These are phyloP conservation scores for Catalaphyllia jardinei DNA, from an alignment of 64 coral and sea anemone species.

Conservation along the genomic window DNA sequence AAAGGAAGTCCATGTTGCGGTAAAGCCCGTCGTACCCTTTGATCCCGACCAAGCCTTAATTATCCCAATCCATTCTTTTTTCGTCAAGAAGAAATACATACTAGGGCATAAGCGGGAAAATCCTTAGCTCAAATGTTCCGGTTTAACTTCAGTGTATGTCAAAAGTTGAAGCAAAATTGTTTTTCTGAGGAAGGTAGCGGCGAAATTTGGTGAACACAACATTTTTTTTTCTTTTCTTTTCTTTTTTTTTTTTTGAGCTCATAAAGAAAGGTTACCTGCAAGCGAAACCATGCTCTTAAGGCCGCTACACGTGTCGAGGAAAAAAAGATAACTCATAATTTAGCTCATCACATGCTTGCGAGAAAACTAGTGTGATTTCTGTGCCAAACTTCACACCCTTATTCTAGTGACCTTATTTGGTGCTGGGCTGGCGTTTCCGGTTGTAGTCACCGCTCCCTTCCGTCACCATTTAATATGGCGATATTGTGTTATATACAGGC, in stretches of 20 bases:
- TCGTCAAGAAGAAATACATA: neutral
- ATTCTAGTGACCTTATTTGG: constrained; percentile 21
- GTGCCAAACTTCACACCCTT: neutral
- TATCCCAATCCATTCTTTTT: neutral
- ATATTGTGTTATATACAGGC: neutral
- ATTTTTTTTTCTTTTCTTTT: too few relatives aligned
- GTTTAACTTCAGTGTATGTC: neutral
- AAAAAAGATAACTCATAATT: neutral
- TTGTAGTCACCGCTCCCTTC: constrained; percentile 25
- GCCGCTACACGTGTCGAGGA: too few relatives aligned
- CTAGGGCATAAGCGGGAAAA: constrained; percentile 2
- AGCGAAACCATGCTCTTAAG: too few relatives aligned
- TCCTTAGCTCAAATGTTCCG: neutral
- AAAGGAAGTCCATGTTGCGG: neutral
- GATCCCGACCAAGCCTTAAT: neutral
- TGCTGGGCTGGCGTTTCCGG: neutral
- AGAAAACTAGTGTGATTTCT: neutral
- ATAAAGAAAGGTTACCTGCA: too few relatives aligned
- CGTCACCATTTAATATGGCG: constrained; percentile 12
- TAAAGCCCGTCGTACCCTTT: neutral
- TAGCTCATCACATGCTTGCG: neutral
- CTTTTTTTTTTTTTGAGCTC: too few relatives aligned
- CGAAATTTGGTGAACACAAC: too few relatives aligned
- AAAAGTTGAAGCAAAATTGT: too few relatives aligned
- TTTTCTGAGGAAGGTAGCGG: too few relatives aligned